A percentile compares a stretch with the other conserved stretches of the same genome.
Evolutionary conservation across 2,888 invertebrate species (phyloP).

Genomic region (Schizaphis graminum): DNA sequence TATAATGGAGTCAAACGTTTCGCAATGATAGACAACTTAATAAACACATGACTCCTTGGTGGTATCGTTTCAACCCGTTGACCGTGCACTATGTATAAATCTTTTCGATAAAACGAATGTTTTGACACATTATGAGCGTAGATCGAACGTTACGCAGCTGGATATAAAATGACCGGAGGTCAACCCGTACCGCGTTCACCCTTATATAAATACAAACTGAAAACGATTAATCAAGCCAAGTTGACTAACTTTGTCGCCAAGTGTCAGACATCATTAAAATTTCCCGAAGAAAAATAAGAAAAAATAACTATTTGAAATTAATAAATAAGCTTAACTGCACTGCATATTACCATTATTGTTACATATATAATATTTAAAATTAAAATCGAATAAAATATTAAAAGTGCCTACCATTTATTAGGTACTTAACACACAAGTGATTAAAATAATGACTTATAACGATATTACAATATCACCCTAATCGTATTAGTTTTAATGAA

Average conservation of each 20-base stretch:
- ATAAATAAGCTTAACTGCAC: neutral
- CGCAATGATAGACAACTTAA: neutral
- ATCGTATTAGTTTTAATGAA: neutral
- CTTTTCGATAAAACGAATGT: neutral
- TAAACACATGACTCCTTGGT: neutral
- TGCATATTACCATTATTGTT: neutral
- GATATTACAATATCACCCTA: neutral
- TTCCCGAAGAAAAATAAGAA: neutral
- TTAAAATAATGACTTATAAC: neutral
- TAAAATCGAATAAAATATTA: neutral
- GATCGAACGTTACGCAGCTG: neutral
- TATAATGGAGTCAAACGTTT: neutral
- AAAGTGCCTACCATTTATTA: neutral
- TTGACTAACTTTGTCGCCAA: conserved; percentile 32
- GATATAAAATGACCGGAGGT: conserved; percentile 15
- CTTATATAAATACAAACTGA: neutral
- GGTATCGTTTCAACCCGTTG: neutral
- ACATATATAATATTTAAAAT: neutral
- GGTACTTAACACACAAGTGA: neutral
- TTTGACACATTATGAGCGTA: neutral
- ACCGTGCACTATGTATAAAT: neutral
- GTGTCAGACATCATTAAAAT: conserved; percentile 37
- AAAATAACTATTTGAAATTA: neutral
- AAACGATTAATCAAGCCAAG: conserved; percentile 54
- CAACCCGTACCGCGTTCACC: neutral